These are phyloP conservation scores for Troides aeacus DNA, from an alignment of 2,888 invertebrate species.

Conservation along the genomic window DNA sequence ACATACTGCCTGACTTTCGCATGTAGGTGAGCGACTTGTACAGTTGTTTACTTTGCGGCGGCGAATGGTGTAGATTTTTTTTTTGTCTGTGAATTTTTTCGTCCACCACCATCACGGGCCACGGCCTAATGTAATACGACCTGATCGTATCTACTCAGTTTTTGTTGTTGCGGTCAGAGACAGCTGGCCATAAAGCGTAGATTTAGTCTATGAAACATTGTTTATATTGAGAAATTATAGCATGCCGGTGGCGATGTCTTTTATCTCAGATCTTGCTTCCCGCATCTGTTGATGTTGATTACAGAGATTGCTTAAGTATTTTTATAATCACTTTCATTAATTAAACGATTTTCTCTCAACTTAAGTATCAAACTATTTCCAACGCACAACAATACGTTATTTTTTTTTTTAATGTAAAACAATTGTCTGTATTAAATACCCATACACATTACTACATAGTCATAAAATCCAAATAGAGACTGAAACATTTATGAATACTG, in stretches of 20 bases:
- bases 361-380: neutral
- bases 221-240: constrained; percentile 49
- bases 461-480: too few relatives aligned
- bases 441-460: too few relatives aligned
- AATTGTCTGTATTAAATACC: too few relatives aligned
- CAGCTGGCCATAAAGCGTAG: constrained; percentile 66
- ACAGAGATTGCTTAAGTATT: constrained; percentile 17
- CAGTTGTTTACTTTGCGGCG: constrained; percentile 60
- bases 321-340: constrained; percentile 5
- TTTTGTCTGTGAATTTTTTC: constrained; percentile 60
- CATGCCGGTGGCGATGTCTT: constrained; percentile 26
- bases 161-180: constrained; percentile 75
- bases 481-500: too few relatives aligned
- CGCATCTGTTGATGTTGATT: constrained; percentile 26
- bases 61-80: constrained; percentile 46
- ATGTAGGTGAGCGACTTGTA: constrained; percentile 14
- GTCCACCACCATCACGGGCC: constrained; percentile 48
- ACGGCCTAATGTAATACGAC: constrained; percentile 74
- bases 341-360: neutral
- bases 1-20: constrained; percentile 10
- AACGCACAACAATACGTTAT: too few relatives aligned
- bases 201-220: constrained; percentile 48
- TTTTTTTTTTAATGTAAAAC: too few relatives aligned
- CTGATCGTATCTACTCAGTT: constrained; percentile 75
- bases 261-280: constrained; percentile 26